Conservation (phyloP, 2,113 vertebrate species). For the Rhea pennata region DNA sequence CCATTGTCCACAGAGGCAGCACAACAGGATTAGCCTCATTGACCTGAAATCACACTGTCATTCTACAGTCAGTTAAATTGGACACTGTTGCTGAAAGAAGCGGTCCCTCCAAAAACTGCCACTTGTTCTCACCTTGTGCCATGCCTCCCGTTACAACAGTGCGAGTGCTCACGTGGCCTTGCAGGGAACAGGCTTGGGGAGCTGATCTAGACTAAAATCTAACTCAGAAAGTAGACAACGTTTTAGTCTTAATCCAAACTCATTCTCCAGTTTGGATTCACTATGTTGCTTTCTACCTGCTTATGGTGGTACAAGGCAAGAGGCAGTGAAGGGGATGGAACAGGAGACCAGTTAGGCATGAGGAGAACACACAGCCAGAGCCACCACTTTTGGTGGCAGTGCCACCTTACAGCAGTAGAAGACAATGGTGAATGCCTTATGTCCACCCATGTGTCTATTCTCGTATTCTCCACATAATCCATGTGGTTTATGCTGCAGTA, state of each 20-base stretch:
- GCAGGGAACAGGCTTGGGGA: neutral
- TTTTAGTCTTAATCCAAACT: neutral
- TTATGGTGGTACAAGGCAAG: neutral
- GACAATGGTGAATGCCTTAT: neutral
- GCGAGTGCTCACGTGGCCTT: neutral
- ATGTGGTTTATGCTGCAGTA: neutral
- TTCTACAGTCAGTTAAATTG: neutral
- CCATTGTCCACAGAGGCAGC: neutral
- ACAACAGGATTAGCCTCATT: neutral
- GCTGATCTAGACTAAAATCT: neutral
- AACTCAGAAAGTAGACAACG: neutral
- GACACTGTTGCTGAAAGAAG: neutral
- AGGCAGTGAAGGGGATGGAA: neutral
- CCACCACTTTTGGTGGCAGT: neutral
- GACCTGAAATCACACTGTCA: neutral
- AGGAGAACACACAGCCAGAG: neutral
- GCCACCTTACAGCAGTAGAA: neutral
- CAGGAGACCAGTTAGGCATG: neutral
- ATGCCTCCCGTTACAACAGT: neutral
- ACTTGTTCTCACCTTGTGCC: neutral
- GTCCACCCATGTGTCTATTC: neutral
- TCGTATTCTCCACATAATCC: neutral
- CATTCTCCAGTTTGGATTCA: neutral
- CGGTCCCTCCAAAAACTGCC: neutral
- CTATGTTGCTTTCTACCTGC: neutral